Evolutionary conservation across 2,113 vertebrate genomes (phyloP), one percentile per base, ranked within the genome.

Genomic region (Eulemur macaco): DNA sequence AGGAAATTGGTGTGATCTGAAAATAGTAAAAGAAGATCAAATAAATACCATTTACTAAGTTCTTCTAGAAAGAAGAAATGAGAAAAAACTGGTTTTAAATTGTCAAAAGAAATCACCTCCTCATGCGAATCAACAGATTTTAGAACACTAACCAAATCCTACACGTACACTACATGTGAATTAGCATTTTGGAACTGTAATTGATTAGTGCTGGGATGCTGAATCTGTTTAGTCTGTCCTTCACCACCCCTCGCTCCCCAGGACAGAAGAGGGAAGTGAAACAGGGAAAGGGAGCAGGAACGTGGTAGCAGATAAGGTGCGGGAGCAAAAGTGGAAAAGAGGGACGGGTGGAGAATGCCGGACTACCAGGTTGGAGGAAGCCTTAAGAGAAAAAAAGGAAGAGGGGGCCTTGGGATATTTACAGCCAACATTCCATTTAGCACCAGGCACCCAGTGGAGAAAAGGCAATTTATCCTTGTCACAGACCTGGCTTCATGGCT

Each of bases 361-460:
- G 64, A 7, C 63, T 39, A 47, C n/a, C 23, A 25, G 29, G 8
- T 54, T 76, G 37, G 50, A 21, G 74, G 85, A 92, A 91, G 64
- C 13, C 76, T 45, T 66, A 10, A 42, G 78, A 52, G 47, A 31
- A 50, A 50, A 27, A 39, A 37, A 71, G 23, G 10, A 6, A 47
- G 69, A n/a, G 5, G 5, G 58, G 23, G 11, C 52, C 56, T 60
- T 13, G 12, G 60, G 4, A 37, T 52, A 52, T 60, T 69, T 69
- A 84, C 58, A 84, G 91, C 80, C 56, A 69, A 20, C 56, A 50
- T 95, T 93, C 71, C 60, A 27, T 25, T 71, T 47, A 87, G 80
- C 74, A 37, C 60, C 66, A 89, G 91, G 88, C 76, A 82, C 54
- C 84, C 92, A n/a, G 64, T 25, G 89, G 94, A 78, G 97, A 87